A percentile compares a stretch with the other conserved stretches of the same genome.
These are phyloP conservation scores for Eristalis tenax DNA, from an alignment of 2,888 invertebrate genomes.

Conservation along the genomic window DNA sequence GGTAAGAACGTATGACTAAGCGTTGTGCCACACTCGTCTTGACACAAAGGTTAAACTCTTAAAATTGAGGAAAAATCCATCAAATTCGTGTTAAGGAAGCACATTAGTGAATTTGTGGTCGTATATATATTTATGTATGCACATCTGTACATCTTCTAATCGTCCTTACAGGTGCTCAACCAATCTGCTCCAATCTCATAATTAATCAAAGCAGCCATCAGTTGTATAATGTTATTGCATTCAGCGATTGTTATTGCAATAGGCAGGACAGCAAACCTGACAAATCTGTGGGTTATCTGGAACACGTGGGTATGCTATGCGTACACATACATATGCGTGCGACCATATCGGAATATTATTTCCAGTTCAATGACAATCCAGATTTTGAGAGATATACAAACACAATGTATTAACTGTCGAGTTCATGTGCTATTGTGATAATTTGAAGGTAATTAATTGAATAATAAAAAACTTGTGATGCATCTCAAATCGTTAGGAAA, in stretches of 20 bases:
- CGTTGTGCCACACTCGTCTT: too few species aligned
- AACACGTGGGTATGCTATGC: background rate
- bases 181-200: background rate
- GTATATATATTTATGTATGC: too few species aligned
- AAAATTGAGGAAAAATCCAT: too few species aligned
- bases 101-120: too few species aligned
- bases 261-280: background rate
- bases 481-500: too few species aligned
- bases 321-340: background rate
- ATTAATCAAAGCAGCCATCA: background rate
- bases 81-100: too few species aligned
- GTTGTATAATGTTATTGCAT: background rate
- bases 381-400: background rate
- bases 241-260: background rate
- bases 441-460: background rate
- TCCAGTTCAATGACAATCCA: background rate
- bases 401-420: background rate
- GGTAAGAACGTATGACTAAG: too few species aligned
- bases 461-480: too few species aligned
- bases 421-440: background rate
- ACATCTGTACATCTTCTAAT: background rate
- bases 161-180: background rate
- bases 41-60: too few species aligned
- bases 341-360: background rate
- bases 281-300: background rate